phyloP scores from a whole-genome alignment of 2,113 vertebrate species.

The Dinomys branickii region DNA sequence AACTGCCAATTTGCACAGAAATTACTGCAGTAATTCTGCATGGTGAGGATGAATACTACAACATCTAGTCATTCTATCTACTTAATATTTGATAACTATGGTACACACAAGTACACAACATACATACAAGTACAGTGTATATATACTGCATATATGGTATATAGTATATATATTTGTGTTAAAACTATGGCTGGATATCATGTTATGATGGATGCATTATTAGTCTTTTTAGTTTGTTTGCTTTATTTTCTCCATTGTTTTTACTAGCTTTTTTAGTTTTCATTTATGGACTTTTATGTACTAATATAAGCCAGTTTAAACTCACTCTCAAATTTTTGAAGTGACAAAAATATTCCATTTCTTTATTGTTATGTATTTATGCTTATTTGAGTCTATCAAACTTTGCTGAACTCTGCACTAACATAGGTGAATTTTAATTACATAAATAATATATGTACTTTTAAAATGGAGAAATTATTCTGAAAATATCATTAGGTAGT shows the following conservation, averaged over 20 bases:
- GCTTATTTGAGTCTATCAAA: not conserved
- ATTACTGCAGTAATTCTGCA: not conserved
- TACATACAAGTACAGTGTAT: not conserved
- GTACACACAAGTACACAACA: not conserved
- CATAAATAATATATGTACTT: not conserved
- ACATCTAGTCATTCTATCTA: not conserved
- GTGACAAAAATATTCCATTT: not conserved
- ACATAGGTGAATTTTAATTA: not conserved
- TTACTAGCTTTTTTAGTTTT: conserved; percentile 11
- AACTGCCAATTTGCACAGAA: not conserved
- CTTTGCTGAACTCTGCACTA: not conserved
- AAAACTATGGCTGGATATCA: not conserved
- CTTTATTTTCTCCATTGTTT: not conserved
- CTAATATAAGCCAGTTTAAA: not conserved
- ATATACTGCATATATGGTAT: not conserved
- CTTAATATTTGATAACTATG: not conserved
- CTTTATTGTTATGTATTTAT: not conserved
- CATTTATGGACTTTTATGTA: not conserved
- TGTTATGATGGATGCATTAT: not conserved
- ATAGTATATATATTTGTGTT: not conserved
- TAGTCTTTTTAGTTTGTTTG: not conserved
- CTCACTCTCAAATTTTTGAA: not conserved
- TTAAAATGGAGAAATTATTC: not conserved
- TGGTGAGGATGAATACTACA: not conserved
- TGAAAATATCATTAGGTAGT: not conserved